Evolutionary conservation across 1,140 invertebrate species (phyloP).

Genomic region (Sitobion miscanthi): DNA sequence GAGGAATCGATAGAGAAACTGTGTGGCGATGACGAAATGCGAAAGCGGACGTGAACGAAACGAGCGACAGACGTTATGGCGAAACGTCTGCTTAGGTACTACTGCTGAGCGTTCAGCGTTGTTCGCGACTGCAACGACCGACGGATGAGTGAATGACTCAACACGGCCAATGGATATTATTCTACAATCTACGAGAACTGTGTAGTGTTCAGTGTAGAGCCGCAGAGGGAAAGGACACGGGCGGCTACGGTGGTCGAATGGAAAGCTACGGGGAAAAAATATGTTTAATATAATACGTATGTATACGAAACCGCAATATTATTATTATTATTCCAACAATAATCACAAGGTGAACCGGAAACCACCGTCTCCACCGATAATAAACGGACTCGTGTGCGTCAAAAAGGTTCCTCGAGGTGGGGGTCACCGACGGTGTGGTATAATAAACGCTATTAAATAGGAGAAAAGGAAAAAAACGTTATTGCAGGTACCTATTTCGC

Average conservation of each 20-base stretch:
- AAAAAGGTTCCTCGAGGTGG: neutral
- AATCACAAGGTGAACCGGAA: conserved; percentile 22
- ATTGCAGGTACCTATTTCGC: neutral
- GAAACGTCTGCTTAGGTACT: neutral
- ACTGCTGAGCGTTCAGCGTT: neutral
- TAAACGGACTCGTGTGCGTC: neutral
- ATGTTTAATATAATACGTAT: neutral
- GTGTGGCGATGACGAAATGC: neutral
- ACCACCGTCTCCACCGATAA: neutral
- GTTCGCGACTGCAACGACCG: neutral
- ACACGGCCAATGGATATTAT: too few relatives aligned
- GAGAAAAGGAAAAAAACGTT: neutral
- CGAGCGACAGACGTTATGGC: neutral
- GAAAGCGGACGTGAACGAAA: neutral
- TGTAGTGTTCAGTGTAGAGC: too few relatives aligned
- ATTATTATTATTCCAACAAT: conserved; percentile 15
- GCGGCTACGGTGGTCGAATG: neutral
- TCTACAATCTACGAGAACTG: too few relatives aligned
- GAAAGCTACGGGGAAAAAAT: neutral
- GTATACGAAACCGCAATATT: neutral
- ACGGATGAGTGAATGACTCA: neutral
- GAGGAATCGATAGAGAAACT: neutral
- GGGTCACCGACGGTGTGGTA: neutral
- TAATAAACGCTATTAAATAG: neutral
- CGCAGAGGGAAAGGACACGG: neutral